These are phyloP conservation scores for Brevimyrus niger DNA, from an alignment of 2,113 vertebrate species.

Conservation along the genomic window DNA sequence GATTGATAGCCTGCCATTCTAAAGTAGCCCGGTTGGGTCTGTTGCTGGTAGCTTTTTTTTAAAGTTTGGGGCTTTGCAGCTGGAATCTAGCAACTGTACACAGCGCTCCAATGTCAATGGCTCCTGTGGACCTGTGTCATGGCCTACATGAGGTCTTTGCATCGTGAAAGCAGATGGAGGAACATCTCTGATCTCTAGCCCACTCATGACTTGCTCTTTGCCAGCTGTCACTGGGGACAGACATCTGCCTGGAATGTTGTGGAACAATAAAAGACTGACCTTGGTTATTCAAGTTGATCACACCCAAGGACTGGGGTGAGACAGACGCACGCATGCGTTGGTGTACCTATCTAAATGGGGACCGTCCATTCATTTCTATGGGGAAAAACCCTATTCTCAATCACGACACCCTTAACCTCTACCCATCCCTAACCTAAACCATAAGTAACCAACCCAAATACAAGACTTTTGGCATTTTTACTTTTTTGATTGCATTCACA, in stretches of 20 bases:
- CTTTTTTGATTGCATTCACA: no score
- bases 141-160: neutral
- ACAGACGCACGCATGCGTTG: neutral
- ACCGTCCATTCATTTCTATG: neutral
- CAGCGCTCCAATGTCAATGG: neutral
- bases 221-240: neutral
- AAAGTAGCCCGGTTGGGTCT: neutral
- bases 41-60: neutral
- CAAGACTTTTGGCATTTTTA: no score
- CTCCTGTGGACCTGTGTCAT: neutral
- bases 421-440: no score
- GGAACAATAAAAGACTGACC: neutral
- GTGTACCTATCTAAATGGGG: no score
- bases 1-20: neutral
- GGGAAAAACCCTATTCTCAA: neutral
- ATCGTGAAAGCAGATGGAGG: neutral
- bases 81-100: neutral
- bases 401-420: neutral
- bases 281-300: neutral
- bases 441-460: no score
- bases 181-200: neutral
- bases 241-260: neutral
- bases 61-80: neutral
- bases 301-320: neutral
- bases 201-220: neutral